Percentiles rank a stretch among this genome's conserved stretches.
These are phyloP conservation scores for Caenorhabditis parvicauda DNA, from an alignment of 2,888 invertebrate genomes.

Conservation along the genomic window DNA sequence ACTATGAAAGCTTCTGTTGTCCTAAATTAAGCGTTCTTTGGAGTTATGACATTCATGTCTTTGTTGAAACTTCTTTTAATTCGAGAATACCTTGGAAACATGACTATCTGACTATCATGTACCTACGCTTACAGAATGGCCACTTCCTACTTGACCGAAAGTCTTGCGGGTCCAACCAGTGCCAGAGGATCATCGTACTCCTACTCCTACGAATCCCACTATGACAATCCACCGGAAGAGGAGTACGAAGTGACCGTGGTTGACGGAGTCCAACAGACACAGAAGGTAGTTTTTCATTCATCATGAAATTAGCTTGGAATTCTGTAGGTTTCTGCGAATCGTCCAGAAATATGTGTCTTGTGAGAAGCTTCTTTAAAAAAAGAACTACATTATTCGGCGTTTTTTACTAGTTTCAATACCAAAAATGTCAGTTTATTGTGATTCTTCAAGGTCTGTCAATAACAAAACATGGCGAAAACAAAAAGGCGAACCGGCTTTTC, in stretches of 20 bases:
- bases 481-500: too few relatives aligned
- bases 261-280: conserved; percentile 35
- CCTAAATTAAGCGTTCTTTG: too few relatives aligned
- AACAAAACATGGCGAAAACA: too few relatives aligned
- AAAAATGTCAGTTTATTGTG: too few relatives aligned
- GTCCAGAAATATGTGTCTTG: background rate
- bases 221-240: conserved; percentile 46
- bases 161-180: conserved; percentile 48
- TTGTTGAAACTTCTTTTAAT: too few relatives aligned
- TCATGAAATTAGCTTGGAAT: background rate
- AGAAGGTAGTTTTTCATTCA: conserved; percentile 21
- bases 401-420: too few relatives aligned
- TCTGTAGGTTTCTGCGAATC: background rate
- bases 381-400: too few relatives aligned
- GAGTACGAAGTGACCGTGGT: conserved; percentile 34
- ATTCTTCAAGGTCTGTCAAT: too few relatives aligned
- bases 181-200: conserved; percentile 55
- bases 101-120: too few relatives aligned
- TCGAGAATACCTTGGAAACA: too few relatives aligned
- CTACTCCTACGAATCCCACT: conserved; percentile 57
- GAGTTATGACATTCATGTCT: too few relatives aligned
- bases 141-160: conserved; percentile 57
- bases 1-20: too few relatives aligned
- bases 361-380: conserved; percentile 1
- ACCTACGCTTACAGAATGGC: conserved; percentile 60